phyloP scores from a whole-genome alignment of 2,888 invertebrate species.

The Nomada hirtipes region DNA sequence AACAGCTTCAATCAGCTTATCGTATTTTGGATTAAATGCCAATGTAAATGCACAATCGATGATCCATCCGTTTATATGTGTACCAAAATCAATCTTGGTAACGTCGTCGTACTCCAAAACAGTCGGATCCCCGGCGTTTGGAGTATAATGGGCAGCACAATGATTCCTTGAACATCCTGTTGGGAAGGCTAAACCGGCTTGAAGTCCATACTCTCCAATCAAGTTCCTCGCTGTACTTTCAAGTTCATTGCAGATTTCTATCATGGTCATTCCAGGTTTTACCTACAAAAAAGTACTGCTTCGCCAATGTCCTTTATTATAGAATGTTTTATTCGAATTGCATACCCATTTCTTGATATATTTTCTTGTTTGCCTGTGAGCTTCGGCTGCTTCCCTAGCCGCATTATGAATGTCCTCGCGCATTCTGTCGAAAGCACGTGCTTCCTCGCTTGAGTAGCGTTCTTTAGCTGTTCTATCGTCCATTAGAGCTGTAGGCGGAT shows the following conservation, averaged over 20 bases:
- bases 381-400: slow-evolving; percentile 98
- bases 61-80: slow-evolving; percentile 98
- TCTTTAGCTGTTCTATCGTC: slow-evolving; percentile 95
- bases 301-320: not conserved
- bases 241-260: slow-evolving; percentile 98
- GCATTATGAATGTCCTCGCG: slow-evolving; percentile 97
- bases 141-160: slow-evolving; percentile 99
- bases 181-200: slow-evolving; percentile 97
- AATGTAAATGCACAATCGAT: slow-evolving; percentile 99
- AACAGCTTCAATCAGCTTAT: slow-evolving; percentile 96
- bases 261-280: slow-evolving; percentile 99
- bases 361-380: slow-evolving; percentile 96
- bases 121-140: slow-evolving; percentile 98
- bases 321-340: not conserved
- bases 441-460: slow-evolving; percentile 94
- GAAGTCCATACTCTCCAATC: slow-evolving; percentile 97
- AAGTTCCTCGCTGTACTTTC: slow-evolving; percentile 96
- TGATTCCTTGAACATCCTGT: slow-evolving; percentile 99
- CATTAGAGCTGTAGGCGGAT: slow-evolving; percentile 88
- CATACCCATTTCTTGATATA: slow-evolving; percentile 94
- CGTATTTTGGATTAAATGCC: slow-evolving; percentile 98
- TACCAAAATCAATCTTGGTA: slow-evolving; percentile 99
- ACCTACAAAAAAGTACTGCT: slow-evolving; percentile 82
- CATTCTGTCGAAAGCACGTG: slow-evolving; percentile 94
- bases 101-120: slow-evolving; percentile 98